These are phyloP conservation scores for Gouania willdenowi DNA, from an alignment of 2,797 vertebrate species.

Conservation along the genomic window DNA sequence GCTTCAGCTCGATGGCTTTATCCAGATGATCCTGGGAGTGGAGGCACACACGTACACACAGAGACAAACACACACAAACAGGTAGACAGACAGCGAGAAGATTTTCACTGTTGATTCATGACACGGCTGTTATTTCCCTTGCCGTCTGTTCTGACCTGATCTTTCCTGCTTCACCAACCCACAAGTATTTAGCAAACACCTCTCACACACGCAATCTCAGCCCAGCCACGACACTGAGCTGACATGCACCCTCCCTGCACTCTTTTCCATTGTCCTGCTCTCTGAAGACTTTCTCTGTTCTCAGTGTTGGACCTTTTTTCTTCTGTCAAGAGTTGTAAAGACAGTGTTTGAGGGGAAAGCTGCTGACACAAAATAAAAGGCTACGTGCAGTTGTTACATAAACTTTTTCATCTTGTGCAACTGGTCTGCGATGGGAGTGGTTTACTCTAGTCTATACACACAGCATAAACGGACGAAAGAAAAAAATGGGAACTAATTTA, in stretches of 20 bases:
- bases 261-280: conserved; percentile 33
- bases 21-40: conserved; percentile 88
- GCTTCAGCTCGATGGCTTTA: conserved; percentile 91
- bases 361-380: conserved; percentile 61
- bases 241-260: conserved; percentile 29
- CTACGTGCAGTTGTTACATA: conserved; percentile 52
- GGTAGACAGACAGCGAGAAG: conserved; percentile 26
- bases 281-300: not conserved
- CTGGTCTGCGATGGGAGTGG: conserved; percentile 18
- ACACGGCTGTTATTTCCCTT: conserved; percentile 43
- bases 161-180: conserved; percentile 63
- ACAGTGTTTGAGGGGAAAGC: conserved; percentile 35
- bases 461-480: too few species aligned
- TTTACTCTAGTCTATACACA: conserved; percentile 1
- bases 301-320: conserved; percentile 16
- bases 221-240: conserved; percentile 24
- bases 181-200: conserved; percentile 67
- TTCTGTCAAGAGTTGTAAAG: conserved; percentile 56
- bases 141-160: conserved; percentile 60
- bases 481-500: too few species aligned
- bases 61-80: conserved; percentile 12
- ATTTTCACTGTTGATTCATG: conserved; percentile 50
- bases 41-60: too few species aligned
- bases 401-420: conserved; percentile 59
- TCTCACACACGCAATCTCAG: conserved; percentile 54